These are phyloP conservation scores for Papilio elwesi DNA, from an alignment of 2,888 invertebrate species.

Conservation along the genomic window DNA sequence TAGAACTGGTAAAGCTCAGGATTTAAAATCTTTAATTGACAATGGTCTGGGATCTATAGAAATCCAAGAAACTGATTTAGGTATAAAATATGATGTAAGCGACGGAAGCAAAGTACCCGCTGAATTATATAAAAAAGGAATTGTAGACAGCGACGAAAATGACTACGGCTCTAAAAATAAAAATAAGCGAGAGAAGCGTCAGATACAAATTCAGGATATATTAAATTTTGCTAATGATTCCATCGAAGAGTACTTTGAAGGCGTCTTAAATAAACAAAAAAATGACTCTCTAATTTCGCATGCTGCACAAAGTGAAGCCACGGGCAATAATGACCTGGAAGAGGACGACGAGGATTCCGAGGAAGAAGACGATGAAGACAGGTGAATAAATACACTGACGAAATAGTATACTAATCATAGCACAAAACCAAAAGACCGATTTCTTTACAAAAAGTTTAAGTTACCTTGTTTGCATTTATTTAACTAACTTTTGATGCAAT, in stretches of 20 bases:
- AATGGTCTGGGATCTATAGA: constrained; percentile 79
- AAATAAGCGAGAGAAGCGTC: constrained; percentile 62
- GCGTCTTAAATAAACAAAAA: constrained; percentile 68
- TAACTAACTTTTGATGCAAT: constrained; percentile 23
- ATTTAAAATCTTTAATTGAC: constrained; percentile 70
- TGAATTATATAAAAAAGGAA: constrained; percentile 85
- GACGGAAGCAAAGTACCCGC: constrained; percentile 79
- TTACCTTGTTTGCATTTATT: constrained; percentile 47
- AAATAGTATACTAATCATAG: constrained; percentile 43
- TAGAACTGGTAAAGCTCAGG: constrained; percentile 66
- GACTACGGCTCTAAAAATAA: constrained; percentile 53
- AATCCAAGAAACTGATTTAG: constrained; percentile 84
- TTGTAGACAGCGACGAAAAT: constrained; percentile 82
- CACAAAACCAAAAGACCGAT: constrained; percentile 61
- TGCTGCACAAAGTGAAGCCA: constrained; percentile 68
- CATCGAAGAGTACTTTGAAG: constrained; percentile 72
- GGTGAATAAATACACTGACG: constrained; percentile 50
- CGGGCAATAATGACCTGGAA: constrained; percentile 60
- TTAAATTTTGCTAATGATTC: constrained; percentile 75
- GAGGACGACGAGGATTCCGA: constrained; percentile 56
- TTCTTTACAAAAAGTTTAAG: constrained; percentile 52
- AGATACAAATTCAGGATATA: constrained; percentile 73
- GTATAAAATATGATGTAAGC: constrained; percentile 84
- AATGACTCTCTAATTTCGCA: constrained; percentile 73
- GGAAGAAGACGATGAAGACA: constrained; percentile 57